Base-by-base conservation (phyloP, 2,888 invertebrate species). In the Synanthedon myopaeformis region DNA sequence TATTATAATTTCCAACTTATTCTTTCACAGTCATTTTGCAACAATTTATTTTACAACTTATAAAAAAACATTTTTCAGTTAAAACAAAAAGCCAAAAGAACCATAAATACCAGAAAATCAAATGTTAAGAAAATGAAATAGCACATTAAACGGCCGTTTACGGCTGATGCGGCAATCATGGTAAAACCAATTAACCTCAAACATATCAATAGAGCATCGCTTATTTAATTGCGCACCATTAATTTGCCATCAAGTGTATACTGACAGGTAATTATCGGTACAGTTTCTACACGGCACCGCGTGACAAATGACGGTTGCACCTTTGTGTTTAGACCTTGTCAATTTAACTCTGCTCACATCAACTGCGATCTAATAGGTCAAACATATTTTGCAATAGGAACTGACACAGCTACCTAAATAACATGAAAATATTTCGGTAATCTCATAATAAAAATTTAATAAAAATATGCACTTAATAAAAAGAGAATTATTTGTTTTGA, bases 181-280 rank as follows among this genome's bases (percentile, higher is more conserved):
- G 45, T 45, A 45, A 45, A 52, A 52, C 23, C 13, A n/a, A 42
- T 45, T 28, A 53, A 56, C 35, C 53, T 52, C 56, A 56, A 54
- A 60, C 56, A 58, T 60, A 56, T 60, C 55, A 60, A 58, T 58
- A 19, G 55, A 58, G 58, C 56, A 60, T 58, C 57, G 54, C 55
- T 61, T 58, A 58, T 62, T 65, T 63, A 63, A 64, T 65, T 58
- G 60, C 35, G 35, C 53, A 55, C 55, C 61, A 62, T 66, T 66
- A 70, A 69, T 65, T 63, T 60, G 63, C 63, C 61, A 59, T 58
- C 61, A 41, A 58, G 57, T 61, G 57, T 61, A 54, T 55, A 63
- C 60, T 62, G 61, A 64, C 70, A 69, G 65, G 63, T 66, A 72
- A 73, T 73, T 70, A 67, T 66, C 63, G 63, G 59, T 58, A 57